Conservation (phyloP, 2,113 vertebrate genomes). For the Periophthalmus modestus region DNA sequence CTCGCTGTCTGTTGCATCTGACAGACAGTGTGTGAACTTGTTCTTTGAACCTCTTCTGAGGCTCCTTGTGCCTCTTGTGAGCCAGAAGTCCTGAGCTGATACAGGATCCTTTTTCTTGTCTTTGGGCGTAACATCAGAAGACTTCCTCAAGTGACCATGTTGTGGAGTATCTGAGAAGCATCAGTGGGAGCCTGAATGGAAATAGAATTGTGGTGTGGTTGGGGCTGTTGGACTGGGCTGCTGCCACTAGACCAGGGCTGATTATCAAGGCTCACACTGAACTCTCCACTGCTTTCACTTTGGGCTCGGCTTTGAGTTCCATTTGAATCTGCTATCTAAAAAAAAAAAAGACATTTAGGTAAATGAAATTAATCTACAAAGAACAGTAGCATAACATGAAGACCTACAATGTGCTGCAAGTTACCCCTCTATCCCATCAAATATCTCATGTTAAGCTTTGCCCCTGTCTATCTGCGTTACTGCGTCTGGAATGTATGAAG, state of each 20-base stretch:
- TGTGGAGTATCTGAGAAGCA: conserved; percentile 63
- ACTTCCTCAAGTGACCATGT: conserved; percentile 33
- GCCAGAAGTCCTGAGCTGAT: conserved; percentile 80
- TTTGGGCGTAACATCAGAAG: conserved; percentile 43
- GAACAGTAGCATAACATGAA: neutral
- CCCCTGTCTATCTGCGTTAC: neutral
- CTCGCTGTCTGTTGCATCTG: conserved; percentile 60
- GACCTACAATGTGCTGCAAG: neutral
- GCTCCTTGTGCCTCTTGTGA: conserved; percentile 79
- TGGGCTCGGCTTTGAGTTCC: conserved; percentile 85
- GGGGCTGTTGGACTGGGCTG: conserved; percentile 84
- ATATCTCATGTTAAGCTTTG: neutral
- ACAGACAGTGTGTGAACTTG: conserved; percentile 50
- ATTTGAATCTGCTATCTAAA: conserved; percentile 75
- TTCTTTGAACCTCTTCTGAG: conserved; percentile 74
- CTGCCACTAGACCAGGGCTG: conserved; percentile 90
- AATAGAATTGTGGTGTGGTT: conserved; percentile 75
- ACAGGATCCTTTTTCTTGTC: conserved; percentile 70
- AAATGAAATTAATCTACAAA: neutral
- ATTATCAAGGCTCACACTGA: conserved; percentile 85
- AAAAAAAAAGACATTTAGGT: neutral
- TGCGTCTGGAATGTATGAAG: neutral
- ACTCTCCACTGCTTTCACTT: conserved; percentile 93
- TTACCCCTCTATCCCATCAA: neutral
- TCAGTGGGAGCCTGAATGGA: conserved; percentile 80